Percentiles rank a stretch among this genome's conserved stretches.
phyloP scores from a whole-genome alignment of 2,113 vertebrate genomes.

The Scatophagus argus region DNA sequence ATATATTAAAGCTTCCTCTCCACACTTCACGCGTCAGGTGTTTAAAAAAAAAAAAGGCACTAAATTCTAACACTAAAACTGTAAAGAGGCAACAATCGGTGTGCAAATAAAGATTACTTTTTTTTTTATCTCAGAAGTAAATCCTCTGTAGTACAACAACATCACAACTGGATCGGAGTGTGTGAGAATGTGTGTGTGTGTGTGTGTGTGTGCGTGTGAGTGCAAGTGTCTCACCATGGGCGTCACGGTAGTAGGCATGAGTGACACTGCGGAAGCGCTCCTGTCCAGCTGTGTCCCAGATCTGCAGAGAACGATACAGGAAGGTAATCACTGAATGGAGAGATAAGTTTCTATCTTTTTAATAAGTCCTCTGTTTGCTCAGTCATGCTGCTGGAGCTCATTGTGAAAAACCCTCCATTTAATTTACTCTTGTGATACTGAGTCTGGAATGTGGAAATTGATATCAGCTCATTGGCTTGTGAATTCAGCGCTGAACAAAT shows the following conservation, averaged over 20 bases:
- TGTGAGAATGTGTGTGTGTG: not conserved
- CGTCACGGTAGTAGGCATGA: slow-evolving; percentile 93
- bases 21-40: not conserved
- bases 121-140: slow-evolving; percentile 1
- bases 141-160: not conserved
- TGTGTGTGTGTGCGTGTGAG: not conserved
- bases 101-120: not conserved
- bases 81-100: not conserved
- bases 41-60: not conserved
- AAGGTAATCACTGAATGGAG: slow-evolving; percentile 25
- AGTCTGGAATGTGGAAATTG: slow-evolving; percentile 30
- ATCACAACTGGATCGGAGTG: not conserved
- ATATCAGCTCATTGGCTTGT: not conserved
- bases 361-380: slow-evolving; percentile 33
- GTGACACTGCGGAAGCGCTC: slow-evolving; percentile 92
- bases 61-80: not conserved
- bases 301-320: slow-evolving; percentile 60
- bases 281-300: slow-evolving; percentile 91
- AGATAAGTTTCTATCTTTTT: slow-evolving; percentile 25
- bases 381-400: slow-evolving; percentile 14
- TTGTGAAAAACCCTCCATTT: slow-evolving; percentile 10
- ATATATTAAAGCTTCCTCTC: not conserved
- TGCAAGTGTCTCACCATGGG: slow-evolving; percentile 87
- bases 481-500: not conserved
- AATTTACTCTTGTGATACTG: not conserved